A percentile compares a stretch with the other conserved stretches of the same genome.
Evolutionary conservation across 1,140 invertebrate species (phyloP).

Genomic region (Drosophila nikananu): DNA sequence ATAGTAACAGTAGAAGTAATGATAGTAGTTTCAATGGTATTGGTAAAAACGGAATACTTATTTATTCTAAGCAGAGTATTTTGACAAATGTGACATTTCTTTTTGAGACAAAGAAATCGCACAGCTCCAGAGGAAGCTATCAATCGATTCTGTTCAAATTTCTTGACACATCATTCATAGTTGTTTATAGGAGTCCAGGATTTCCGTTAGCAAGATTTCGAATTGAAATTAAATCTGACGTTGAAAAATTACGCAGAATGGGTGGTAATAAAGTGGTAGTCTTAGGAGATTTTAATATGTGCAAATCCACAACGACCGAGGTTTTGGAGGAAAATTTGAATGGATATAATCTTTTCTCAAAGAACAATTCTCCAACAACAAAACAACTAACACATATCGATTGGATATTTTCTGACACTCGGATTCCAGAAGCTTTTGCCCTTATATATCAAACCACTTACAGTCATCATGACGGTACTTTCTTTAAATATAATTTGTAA

Average conservation of each 20-base stretch:
- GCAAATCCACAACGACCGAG: not conserved
- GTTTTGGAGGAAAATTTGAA: not conserved
- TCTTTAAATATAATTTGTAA: no score
- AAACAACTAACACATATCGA: not conserved
- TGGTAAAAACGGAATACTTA: no score
- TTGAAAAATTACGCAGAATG: no score
- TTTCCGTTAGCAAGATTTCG: not conserved
- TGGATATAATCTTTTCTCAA: not conserved
- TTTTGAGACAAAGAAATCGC: not conserved
- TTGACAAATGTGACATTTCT: not conserved
- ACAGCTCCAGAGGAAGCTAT: not conserved
- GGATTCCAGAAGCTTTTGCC: not conserved
- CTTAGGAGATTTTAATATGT: not conserved
- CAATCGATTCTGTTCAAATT: not conserved
- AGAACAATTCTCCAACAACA: not conserved
- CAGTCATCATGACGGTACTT: no score
- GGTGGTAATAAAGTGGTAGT: no score
- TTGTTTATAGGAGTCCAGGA: not conserved
- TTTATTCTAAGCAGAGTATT: no score
- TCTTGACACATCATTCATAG: not conserved
- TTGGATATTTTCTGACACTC: not conserved
- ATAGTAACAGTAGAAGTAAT: no score
- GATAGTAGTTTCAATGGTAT: no score
- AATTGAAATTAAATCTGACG: not conserved
- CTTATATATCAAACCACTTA: not conserved